Percentiles rank a stretch among this genome's conserved stretches.
Evolutionary conservation across 2,113 vertebrate genomes (phyloP).

Genomic region (Pantherophis guttatus): DNA sequence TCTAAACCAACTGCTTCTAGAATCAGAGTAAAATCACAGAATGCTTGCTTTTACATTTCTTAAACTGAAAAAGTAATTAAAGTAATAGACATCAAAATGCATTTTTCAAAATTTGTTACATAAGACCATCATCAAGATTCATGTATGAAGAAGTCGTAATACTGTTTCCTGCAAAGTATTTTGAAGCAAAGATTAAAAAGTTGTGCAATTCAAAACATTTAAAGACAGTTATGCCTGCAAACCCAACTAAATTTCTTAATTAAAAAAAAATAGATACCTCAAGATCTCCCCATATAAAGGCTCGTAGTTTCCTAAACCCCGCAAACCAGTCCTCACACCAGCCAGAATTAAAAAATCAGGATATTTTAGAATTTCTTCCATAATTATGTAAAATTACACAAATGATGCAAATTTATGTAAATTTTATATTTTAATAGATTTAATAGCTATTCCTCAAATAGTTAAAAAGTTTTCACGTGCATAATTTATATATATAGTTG

Average conservation of each 20-base stretch:
- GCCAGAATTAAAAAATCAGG: neutral
- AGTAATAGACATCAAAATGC: neutral
- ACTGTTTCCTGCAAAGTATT: neutral
- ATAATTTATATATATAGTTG: neutral
- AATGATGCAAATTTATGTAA: neutral
- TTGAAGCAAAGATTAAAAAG: neutral
- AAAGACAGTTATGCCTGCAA: neutral
- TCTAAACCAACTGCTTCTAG: slow-evolving; percentile 55
- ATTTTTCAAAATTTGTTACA: neutral
- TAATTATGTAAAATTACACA: neutral
- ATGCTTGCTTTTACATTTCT: neutral
- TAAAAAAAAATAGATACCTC: neutral
- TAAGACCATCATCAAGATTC: neutral
- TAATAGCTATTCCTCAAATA: neutral
- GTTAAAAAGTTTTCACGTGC: neutral
- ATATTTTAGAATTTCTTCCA: neutral
- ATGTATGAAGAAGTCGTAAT: neutral
- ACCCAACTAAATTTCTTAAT: neutral
- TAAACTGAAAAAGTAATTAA: too few relatives aligned
- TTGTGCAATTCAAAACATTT: neutral
- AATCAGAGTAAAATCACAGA: slow-evolving; percentile 19
- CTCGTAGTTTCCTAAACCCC: neutral
- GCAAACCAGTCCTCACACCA: neutral
- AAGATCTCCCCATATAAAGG: neutral
- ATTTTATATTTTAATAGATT: neutral